Conservation (phyloP, 2,113 vertebrate species). For the Onychostruthus taczanowskii region DNA sequence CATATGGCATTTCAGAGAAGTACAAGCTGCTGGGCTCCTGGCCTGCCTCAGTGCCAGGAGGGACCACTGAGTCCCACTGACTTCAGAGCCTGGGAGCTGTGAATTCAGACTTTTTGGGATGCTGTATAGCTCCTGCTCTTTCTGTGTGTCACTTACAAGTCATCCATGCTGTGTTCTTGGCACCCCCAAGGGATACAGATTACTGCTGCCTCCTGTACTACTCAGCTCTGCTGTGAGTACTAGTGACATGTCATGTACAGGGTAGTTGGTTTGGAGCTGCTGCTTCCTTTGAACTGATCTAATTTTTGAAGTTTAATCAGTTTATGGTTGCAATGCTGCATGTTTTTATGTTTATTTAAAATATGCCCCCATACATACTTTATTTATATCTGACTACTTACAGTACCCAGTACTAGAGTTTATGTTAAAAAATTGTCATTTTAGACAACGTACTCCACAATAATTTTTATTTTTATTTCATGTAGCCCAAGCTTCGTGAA, state of each 20-base stretch:
- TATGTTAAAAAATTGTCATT: neutral
- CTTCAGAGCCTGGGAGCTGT: neutral
- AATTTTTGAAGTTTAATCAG: neutral
- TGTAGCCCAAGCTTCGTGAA: neutral
- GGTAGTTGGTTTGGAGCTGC: neutral
- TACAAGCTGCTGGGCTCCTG: neutral
- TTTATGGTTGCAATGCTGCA: neutral
- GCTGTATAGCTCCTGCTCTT: neutral
- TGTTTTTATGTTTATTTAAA: neutral
- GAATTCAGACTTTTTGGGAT: neutral
- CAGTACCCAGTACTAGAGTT: neutral
- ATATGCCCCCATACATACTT: neutral
- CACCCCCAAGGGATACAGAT: neutral
- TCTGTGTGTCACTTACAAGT: neutral
- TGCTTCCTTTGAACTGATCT: neutral
- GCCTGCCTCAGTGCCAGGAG: neutral
- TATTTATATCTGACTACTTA: neutral
- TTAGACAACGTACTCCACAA: neutral
- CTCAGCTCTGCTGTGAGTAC: neutral
- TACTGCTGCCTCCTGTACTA: neutral
- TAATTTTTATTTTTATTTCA: neutral
- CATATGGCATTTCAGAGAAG: neutral
- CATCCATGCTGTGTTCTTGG: neutral
- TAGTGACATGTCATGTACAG: neutral
- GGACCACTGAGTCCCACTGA: rapidly evolving